phyloP scores from a whole-genome alignment of 2,113 vertebrate species.

The Catharus bicknelli region DNA sequence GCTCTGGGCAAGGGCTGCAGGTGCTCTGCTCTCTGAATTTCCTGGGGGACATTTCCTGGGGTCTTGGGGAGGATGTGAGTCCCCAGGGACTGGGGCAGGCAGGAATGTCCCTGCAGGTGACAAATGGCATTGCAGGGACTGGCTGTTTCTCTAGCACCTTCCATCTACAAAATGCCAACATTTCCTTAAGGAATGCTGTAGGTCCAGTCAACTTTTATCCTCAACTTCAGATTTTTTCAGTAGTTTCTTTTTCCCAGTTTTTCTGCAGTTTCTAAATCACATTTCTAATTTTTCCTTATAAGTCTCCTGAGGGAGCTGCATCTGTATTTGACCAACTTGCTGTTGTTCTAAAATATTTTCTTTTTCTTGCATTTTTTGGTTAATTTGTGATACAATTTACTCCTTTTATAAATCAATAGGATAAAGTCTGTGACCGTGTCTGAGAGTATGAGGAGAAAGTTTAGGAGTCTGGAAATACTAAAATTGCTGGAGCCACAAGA shows the following conservation, averaged over 20 bases:
- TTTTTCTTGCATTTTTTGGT: neutral
- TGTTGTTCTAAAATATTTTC: neutral
- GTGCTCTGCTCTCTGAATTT: neutral
- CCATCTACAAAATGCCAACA: neutral
- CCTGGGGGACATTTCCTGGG: neutral
- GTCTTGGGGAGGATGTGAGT: neutral
- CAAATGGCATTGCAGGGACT: neutral
- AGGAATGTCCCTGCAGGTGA: neutral
- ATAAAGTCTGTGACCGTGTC: neutral
- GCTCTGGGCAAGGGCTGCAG: neutral
- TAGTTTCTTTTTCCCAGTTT: neutral
- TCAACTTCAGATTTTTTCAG: neutral
- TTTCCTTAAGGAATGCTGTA: neutral
- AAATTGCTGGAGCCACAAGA: neutral
- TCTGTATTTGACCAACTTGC: neutral
- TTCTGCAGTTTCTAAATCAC: neutral
- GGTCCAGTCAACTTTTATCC: neutral
- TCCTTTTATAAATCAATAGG: neutral
- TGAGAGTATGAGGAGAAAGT: neutral
- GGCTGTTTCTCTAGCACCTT: neutral
- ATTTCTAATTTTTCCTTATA: neutral
- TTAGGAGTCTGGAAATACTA: neutral
- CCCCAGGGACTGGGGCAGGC: slow-evolving; percentile 2
- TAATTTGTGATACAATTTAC: neutral
- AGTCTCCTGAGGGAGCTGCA: neutral